Conservation (phyloP, 2,113 vertebrate genomes). For the Microcebus jonahi region DNA sequence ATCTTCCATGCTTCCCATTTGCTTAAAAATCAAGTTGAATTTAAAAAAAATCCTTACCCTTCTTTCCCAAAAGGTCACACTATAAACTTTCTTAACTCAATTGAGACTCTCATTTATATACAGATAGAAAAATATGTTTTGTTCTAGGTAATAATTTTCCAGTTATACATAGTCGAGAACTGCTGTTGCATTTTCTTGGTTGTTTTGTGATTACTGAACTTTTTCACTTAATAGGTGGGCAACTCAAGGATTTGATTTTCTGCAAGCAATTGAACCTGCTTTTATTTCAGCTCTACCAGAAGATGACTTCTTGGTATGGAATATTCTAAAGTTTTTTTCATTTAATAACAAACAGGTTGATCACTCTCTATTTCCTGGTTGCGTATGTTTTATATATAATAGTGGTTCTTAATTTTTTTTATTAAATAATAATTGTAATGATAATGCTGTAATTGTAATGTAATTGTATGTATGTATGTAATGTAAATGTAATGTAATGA, state of each 20-base stretch:
- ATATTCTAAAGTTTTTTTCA: neutral
- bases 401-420: neutral
- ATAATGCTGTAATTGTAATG: no score
- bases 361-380: neutral
- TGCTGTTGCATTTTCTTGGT: accelerated
- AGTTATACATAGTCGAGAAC: accelerated
- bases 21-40: neutral
- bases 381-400: neutral
- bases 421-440: neutral
- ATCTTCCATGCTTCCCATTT: neutral
- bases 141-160: neutral
- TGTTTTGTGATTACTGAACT: neutral
- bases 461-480: no score
- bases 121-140: neutral
- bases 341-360: neutral
- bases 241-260: conserved; percentile 99
- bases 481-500: no score
- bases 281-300: conserved; percentile 98
- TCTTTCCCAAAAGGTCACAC: neutral
- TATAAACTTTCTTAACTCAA: neutral
- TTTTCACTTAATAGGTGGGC: conserved; percentile 91
- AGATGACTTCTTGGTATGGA: conserved; percentile 97
- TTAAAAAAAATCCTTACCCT: neutral
- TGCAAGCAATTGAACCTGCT: conserved; percentile 97
- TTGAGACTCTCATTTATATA: neutral